Conservation (phyloP, 2,113 vertebrate genomes). For the Ceratotherium simum region DNA sequence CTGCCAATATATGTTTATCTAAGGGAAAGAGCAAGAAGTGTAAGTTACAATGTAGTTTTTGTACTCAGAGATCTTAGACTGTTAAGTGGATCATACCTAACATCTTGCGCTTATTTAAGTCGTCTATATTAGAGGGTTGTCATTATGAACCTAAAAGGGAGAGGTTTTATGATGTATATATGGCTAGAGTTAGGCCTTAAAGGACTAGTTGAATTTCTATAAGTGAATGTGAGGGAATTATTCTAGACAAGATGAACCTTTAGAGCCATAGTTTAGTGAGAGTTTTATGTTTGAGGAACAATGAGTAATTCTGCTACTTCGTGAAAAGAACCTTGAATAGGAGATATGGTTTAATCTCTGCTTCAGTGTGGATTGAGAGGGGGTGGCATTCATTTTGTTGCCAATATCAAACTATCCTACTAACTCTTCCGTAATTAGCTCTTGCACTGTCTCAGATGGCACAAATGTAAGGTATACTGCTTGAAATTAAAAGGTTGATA, state of each 20-base stretch:
- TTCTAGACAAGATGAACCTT: not conserved
- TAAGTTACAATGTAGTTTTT: slow-evolving; percentile 15
- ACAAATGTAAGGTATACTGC: not conserved
- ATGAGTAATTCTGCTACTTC: slow-evolving; percentile 23
- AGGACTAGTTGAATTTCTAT: not conserved
- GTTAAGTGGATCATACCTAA: not conserved
- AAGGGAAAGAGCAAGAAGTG: not conserved
- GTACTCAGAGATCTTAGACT: not conserved
- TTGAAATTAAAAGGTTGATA: not conserved
- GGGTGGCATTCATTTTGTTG: slow-evolving; percentile 23
- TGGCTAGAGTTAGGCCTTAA: not conserved
- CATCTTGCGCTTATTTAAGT: slow-evolving; percentile 26
- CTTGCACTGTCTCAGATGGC: not conserved
- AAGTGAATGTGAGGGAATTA: not conserved
- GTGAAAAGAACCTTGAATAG: not conserved
- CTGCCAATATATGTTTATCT: not conserved
- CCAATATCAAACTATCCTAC: not conserved
- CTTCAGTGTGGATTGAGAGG: not conserved
- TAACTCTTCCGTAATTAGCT: slow-evolving; percentile 17
- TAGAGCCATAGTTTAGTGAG: slow-evolving; percentile 7
- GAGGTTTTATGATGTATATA: not conserved
- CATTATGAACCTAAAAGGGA: slow-evolving; percentile 20
- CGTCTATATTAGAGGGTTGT: not conserved
- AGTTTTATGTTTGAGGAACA: not conserved
- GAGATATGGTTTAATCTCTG: not conserved